phyloP scores from a whole-genome alignment of 1,140 invertebrate species.

The Phenacoccus solenopsis region DNA sequence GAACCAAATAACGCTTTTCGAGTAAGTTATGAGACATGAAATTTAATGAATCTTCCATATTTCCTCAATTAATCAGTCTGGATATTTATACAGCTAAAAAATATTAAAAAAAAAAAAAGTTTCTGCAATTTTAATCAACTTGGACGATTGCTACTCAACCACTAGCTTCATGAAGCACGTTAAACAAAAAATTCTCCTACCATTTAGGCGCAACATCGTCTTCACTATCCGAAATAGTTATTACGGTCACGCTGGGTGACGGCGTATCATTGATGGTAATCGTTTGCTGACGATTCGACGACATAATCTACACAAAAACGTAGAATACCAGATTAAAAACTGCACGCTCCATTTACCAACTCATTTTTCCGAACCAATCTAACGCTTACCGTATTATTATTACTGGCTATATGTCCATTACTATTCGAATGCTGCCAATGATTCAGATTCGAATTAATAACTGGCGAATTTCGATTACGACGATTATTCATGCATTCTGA shows the following conservation, averaged over 20 bases:
- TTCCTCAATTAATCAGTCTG: too few species aligned
- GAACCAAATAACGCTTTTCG: too few species aligned
- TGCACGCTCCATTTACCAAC: too few species aligned
- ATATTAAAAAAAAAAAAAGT: not conserved
- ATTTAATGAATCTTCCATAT: too few species aligned
- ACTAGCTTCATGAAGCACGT: not conserved
- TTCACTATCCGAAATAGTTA: slow-evolving; percentile 92
- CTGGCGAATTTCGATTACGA: not conserved
- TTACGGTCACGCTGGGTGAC: slow-evolving; percentile 86
- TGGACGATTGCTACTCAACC: not conserved
- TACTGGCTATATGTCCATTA: not conserved
- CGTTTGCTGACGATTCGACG: slow-evolving; percentile 42
- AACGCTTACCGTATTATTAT: not conserved
- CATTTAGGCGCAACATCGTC: slow-evolving; percentile 51
- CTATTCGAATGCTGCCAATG: slow-evolving; percentile 2
- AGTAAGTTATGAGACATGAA: too few species aligned
- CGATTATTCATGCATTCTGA: not conserved
- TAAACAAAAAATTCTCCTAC: not conserved
- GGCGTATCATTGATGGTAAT: slow-evolving; percentile 85
- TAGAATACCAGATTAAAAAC: too few species aligned
- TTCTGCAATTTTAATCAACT: not conserved
- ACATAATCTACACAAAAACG: too few species aligned
- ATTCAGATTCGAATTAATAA: not conserved
- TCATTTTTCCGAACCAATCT: not conserved
- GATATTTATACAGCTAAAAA: not conserved